These are phyloP conservation scores for Macrotus californicus DNA, from an alignment of 2,113 vertebrate genomes.

Conservation along the genomic window DNA sequence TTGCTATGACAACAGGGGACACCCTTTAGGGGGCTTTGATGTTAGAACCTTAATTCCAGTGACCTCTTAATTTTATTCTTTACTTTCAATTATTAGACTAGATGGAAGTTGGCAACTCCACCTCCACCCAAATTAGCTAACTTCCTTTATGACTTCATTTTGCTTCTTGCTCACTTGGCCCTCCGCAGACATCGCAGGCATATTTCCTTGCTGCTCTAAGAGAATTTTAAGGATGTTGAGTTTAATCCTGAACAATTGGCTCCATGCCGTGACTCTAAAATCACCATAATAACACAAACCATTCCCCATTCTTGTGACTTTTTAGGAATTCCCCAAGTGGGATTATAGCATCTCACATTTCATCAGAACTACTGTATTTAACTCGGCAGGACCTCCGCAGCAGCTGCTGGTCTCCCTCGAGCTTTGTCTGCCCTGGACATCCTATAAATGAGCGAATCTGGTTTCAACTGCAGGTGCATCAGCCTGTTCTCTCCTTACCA, in stretches of 20 bases:
- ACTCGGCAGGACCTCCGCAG: neutral
- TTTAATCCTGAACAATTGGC: neutral
- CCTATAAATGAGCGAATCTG: neutral
- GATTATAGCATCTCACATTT: neutral
- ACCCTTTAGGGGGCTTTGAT: neutral
- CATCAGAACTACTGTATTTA: neutral
- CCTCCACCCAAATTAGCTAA: neutral
- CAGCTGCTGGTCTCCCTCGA: accelerated
- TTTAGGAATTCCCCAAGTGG: neutral
- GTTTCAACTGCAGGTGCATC: neutral
- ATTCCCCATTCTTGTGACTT: neutral
- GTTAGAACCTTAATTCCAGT: neutral
- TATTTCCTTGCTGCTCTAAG: neutral
- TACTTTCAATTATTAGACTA: neutral
- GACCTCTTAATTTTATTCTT: neutral
- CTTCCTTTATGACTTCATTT: neutral
- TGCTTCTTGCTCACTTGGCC: neutral
- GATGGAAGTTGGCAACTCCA: neutral
- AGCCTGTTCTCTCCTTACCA: neutral
- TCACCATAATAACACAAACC: neutral
- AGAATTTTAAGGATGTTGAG: neutral
- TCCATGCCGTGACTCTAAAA: neutral
- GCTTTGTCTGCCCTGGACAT: too few relatives aligned
- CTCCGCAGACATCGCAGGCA: neutral
- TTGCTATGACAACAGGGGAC: neutral